Base-by-base conservation (phyloP, 2,888 invertebrate species). In the Hipparchia sbordonii region DNA sequence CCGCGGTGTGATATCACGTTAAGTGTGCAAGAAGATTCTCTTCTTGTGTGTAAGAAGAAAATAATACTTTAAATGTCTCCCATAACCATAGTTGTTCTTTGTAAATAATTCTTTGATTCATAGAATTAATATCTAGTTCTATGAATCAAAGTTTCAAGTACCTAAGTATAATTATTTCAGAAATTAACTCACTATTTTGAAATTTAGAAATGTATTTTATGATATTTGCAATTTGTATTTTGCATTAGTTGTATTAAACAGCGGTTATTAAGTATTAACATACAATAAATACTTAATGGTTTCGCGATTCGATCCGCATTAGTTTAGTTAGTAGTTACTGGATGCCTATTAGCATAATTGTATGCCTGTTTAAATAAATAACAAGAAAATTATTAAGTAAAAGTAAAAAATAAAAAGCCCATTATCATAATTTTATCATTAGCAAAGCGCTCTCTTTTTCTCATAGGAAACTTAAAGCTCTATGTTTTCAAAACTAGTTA, bases 251-350 rank as follows among this genome's bases (percentile, higher is more conserved):
- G 13, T 13, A 60, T 9, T 45, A 45, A 45, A 61, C 12, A 45
- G n/a, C n/a, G 6, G 60, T 23, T 23, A 23, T 23, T 23, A 23
- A 4, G 7, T 59, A 39, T 60, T 45, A 60, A 10, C 45, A 60
- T 48, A 63, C 7, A 63, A 52, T 63, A 51, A 51, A 23, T 23
- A 23, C 23, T 23, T 63, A 63, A 63, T 23, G 48, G 51, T 63
- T 63, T 63, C 48, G 23, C 51, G 23, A 63, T 63, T 33, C 8
- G 10, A 63, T 63, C 10, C n/a, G 10, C 51, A 63, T 48, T 63
- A 10, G 63, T 23, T 33, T 51, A 33, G 51, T 5, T 39, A 39
- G 2, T 39, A 39, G 39, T 48, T 33, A 63, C 51, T 51, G 23
- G 51, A 33, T 63, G 33, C 51, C 9, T 23, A 23, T 63, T 63